Conservation (phyloP, 1,140 invertebrate genomes). For the Drosophila bipectinata region DNA sequence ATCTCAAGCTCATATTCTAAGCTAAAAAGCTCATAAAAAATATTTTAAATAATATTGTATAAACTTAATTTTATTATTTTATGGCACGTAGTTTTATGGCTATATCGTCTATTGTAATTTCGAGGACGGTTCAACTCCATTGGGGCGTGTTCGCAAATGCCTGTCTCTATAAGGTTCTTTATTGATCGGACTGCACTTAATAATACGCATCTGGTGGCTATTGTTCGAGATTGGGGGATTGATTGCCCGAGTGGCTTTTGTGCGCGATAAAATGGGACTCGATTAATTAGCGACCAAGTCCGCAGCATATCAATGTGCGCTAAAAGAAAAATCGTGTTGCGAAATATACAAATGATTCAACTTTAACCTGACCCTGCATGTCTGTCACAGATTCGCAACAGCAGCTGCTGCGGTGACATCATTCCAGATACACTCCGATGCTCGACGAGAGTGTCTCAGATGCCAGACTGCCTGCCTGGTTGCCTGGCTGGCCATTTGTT, state of each 20-base stretch:
- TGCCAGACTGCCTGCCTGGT: conserved; percentile 4
- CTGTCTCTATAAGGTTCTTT: conserved; percentile 50
- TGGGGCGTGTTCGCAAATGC: conserved; percentile 68
- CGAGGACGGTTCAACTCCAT: conserved; percentile 49
- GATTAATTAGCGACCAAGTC: conserved; percentile 73
- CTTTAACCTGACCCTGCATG: conserved; percentile 84
- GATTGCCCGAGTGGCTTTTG: conserved; percentile 73
- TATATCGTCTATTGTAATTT: conserved; percentile 38
- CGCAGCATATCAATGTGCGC: conserved; percentile 60
- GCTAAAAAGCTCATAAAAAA: too few species aligned
- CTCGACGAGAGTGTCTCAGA: conserved; percentile 27
- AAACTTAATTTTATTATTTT: not conserved
- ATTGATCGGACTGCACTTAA: conserved; percentile 53
- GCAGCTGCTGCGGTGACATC: conserved; percentile 62
- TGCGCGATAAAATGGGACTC: conserved; percentile 71
- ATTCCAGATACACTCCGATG: conserved; percentile 30
- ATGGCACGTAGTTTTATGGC: conserved; percentile 23
- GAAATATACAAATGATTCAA: conserved; percentile 81
- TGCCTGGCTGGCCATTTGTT: conserved; percentile 59
- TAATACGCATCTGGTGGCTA: conserved; percentile 60
- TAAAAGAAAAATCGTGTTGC: conserved; percentile 81
- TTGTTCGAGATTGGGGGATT: conserved; percentile 57
- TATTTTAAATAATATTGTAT: not conserved
- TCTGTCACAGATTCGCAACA: conserved; percentile 72
- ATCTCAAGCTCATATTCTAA: not conserved